A percentile compares a stretch with the other conserved stretches of the same genome.
Evolutionary conservation across 2,888 invertebrate species (phyloP).

Genomic region (Eurytoma californica): DNA sequence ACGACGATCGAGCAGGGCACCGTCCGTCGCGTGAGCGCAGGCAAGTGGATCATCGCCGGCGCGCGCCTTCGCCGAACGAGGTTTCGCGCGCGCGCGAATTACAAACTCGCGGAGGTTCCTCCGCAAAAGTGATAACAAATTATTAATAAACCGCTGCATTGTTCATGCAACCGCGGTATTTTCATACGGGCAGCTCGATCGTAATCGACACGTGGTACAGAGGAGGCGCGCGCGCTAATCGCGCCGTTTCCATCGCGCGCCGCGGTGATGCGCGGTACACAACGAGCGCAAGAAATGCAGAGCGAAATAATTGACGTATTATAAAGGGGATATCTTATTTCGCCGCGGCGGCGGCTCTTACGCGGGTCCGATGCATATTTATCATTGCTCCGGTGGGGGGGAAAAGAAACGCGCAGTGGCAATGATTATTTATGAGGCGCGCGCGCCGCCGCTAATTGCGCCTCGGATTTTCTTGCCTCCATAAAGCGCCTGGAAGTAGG

Average conservation of each 20-base stretch:
- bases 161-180: constrained; percentile 29
- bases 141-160: constrained; percentile 10
- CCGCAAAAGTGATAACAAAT: constrained; percentile 31
- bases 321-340: not conserved
- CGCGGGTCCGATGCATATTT: constrained; percentile 7
- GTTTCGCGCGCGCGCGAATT: constrained; percentile 27
- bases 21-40: not conserved
- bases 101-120: not conserved
- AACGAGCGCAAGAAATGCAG: constrained; percentile 21
- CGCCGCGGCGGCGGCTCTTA: not conserved
- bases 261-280: not conserved
- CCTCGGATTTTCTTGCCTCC: too few relatives aligned
- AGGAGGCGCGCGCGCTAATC: constrained; percentile 9
- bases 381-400: not conserved
- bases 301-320: constrained; percentile 41
- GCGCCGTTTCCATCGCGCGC: constrained; percentile 14
- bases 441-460: not conserved
- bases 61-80: not conserved
- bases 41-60: constrained; percentile 33
- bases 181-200: not conserved
- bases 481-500: not conserved
- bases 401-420: not conserved
- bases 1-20: constrained; percentile 6
- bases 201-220: constrained; percentile 10
- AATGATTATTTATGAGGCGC: constrained; percentile 6